Conservation (phyloP, 1,140 invertebrate species). For the Hormaphis cornu region DNA sequence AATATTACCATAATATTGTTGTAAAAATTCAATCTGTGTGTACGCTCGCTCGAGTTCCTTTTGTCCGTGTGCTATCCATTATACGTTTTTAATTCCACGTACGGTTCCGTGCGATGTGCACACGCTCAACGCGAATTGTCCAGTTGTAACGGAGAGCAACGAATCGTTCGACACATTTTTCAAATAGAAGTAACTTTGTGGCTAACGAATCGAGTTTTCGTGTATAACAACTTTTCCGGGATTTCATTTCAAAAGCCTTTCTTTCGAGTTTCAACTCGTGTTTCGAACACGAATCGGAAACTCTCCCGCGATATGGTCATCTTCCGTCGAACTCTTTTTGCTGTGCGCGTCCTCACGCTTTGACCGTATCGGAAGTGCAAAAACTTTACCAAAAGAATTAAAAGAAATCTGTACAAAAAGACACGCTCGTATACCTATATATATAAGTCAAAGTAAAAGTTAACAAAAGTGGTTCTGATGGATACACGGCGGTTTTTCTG, state of each 20-base stretch:
- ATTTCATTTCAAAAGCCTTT: not conserved
- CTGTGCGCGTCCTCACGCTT: not conserved
- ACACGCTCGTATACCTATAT: not conserved
- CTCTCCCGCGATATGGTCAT: not conserved
- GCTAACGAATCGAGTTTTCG: not conserved
- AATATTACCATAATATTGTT: too few species aligned
- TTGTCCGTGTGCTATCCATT: too few species aligned
- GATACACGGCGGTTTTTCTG: too few species aligned
- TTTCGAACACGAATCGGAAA: not conserved
- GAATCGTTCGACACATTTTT: too few species aligned
- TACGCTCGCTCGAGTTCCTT: too few species aligned
- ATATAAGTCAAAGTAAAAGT: not conserved
- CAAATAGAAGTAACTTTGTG: not conserved
- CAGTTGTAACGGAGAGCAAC: too few species aligned
- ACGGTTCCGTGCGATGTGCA: too few species aligned
- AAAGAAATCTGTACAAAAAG: not conserved
- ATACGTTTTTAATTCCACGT: too few species aligned
- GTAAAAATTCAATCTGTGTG: too few species aligned
- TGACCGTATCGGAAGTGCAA: not conserved
- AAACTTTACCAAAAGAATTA: constrained; percentile 11
- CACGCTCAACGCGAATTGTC: too few species aligned
- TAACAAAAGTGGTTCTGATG: not conserved
- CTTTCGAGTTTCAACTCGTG: not conserved
- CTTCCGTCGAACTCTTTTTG: not conserved
- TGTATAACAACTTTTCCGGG: not conserved